Evolutionary conservation across 2,888 invertebrate species (phyloP).

Genomic region (Pristionchus exspectatus): DNA sequence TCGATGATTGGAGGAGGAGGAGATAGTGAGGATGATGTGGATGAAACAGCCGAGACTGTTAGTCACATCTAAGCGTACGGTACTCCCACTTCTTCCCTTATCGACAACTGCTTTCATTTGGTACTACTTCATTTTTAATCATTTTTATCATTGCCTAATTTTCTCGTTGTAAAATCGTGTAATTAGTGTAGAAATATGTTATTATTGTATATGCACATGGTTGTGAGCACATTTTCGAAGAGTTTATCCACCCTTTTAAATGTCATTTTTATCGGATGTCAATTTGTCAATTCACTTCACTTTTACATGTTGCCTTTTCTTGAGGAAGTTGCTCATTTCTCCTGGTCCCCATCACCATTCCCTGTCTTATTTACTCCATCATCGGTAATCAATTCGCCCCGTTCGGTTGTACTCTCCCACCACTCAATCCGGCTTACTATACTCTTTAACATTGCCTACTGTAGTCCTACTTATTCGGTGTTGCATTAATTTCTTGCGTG

Average conservation of each 20-base stretch:
- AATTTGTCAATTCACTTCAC: conserved; percentile 1
- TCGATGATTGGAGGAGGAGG: conserved; percentile 4
- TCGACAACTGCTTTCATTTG: background rate
- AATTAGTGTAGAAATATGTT: conserved; percentile 14
- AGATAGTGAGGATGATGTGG: background rate
- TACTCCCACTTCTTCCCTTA: background rate
- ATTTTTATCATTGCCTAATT: background rate
- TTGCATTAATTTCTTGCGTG: background rate
- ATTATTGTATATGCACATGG: conserved; percentile 10
- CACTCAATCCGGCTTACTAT: background rate
- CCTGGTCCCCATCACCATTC: background rate
- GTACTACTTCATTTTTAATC: background rate
- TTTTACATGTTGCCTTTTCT: background rate
- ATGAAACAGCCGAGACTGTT: background rate
- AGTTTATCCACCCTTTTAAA: conserved; percentile 2
- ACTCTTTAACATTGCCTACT: conserved; percentile 1
- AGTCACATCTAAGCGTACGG: conserved; percentile 28
- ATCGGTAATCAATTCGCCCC: background rate
- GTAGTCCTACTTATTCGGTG: conserved; percentile 31
- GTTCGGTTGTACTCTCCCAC: background rate
- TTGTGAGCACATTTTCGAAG: background rate
- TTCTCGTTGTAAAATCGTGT: background rate
- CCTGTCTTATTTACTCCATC: background rate
- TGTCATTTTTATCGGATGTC: background rate
- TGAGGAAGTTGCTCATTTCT: background rate